Evolutionary conservation across 64 coral and sea anemone genomes (phyloP).

Genomic region (Pocillopora verrucosa): DNA sequence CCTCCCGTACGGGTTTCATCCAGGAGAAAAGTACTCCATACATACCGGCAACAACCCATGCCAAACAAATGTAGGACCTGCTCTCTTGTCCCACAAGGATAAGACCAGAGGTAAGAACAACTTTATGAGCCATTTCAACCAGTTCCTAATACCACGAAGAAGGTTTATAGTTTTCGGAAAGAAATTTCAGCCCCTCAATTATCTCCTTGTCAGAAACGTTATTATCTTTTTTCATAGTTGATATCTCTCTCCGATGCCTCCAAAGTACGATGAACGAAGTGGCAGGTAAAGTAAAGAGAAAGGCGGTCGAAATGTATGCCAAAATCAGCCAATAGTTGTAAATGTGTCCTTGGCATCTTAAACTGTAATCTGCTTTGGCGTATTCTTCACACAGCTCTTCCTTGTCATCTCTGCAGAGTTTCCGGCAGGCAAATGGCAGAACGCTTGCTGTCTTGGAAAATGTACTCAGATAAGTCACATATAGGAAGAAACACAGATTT

Average conservation of each 20-base stretch:
- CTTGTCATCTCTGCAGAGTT: slow-evolving; percentile 23
- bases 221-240: too few species aligned
- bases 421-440: slow-evolving; percentile 44
- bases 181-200: slow-evolving; percentile 41
- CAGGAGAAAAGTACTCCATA: too few species aligned
- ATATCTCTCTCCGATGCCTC: background rate
- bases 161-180: slow-evolving; percentile 43
- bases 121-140: slow-evolving; percentile 8
- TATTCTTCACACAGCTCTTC: background rate
- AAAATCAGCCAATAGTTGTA: background rate
- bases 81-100: too few species aligned
- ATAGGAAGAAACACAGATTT: slow-evolving; percentile 30
- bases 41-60: too few species aligned
- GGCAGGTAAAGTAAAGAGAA: background rate
- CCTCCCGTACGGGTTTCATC: too few species aligned
- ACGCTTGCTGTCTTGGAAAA: slow-evolving; percentile 24
- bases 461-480: slow-evolving; percentile 30
- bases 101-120: too few species aligned
- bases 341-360: background rate
- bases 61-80: too few species aligned
- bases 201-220: background rate
- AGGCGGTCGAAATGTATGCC: slow-evolving; percentile 3
- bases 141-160: slow-evolving; percentile 65
- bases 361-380: slow-evolving; percentile 24
- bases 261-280: slow-evolving; percentile 4